Base-by-base conservation (phyloP, 2,797 vertebrate species). In the Heterohyrax brucei region DNA sequence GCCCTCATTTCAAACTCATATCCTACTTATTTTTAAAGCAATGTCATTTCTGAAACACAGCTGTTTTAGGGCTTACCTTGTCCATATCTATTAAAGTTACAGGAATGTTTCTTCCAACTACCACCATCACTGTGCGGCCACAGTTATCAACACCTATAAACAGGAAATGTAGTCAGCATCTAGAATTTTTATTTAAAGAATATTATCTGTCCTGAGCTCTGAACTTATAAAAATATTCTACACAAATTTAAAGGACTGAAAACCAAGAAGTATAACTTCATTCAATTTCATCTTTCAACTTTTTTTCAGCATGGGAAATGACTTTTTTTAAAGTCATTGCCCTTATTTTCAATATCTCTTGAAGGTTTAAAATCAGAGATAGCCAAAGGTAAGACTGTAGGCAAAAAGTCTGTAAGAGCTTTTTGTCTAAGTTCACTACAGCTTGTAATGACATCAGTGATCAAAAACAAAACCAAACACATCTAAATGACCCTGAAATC, bases 61-160 rank as follows among this genome's bases (percentile, higher is more conserved):
- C 53, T 22, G 26, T 72, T 59, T 61, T 21, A 4, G 30, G 59
- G 46, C 94, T 98, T 98, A 99, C 99, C 99, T 99, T 99, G 97
- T 99, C 99, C 94, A 99, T 98, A 96, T 99, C 99, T 91, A 99
- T 99, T 39, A 99, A 95, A 0, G 99, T 99, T 61, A 99, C 99
- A 0, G 99, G 99, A 97, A 99, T 99, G 98, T 99, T 99, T 97
- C 99, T 98, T 97, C 99, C 99, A 24, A 99, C 99, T 5, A 99
- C 97, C 68, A 99, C 99, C 99, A 99, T 99, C 96, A 99, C 99
- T 0, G 99, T 99, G 93, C 99, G 98, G 68, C 99, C 99, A 96
- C 99, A 99, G 95, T 99, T 98, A 96, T 99, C 99, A 92, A 99
- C 98, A 97, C 99, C 99, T 99, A 95, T 0, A 84, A 89, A 95